These are phyloP conservation scores for Ennomos erosarius DNA, from an alignment of 2,888 invertebrate genomes.

Conservation along the genomic window DNA sequence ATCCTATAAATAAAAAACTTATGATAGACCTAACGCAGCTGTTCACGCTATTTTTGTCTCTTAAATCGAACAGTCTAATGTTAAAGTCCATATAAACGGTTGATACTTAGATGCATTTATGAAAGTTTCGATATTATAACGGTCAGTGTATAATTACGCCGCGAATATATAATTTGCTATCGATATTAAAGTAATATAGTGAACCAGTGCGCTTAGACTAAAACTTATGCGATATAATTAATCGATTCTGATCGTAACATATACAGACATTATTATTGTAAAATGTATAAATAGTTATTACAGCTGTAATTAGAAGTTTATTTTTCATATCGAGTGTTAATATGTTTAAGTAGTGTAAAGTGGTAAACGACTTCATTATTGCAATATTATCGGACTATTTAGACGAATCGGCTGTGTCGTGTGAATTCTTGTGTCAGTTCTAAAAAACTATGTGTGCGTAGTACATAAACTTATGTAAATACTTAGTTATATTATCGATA, in stretches of 20 bases:
- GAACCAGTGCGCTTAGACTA: conserved; percentile 79
- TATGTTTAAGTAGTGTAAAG: conserved; percentile 82
- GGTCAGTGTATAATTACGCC: conserved; percentile 48
- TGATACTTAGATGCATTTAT: conserved; percentile 71
- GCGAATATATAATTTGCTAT: conserved; percentile 63
- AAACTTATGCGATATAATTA: conserved; percentile 67
- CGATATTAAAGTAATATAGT: conserved; percentile 61
- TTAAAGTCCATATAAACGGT: conserved; percentile 69
- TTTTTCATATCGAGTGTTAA: conserved; percentile 85
- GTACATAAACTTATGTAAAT: conserved; percentile 74
- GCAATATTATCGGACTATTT: conserved; percentile 72
- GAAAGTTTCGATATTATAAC: conserved; percentile 62
- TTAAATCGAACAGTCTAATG: conserved; percentile 67
- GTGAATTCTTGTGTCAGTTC: conserved; percentile 75
- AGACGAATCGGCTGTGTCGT: conserved; percentile 85
- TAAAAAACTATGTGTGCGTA: conserved; percentile 62
- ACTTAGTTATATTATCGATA: conserved; percentile 36
- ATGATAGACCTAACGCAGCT: conserved; percentile 64
- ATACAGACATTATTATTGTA: conserved; percentile 69
- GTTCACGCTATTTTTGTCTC: conserved; percentile 75
- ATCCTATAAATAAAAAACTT: conserved; percentile 62
- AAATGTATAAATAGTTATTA: conserved; percentile 85
- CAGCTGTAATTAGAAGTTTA: conserved; percentile 85
- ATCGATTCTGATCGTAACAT: conserved; percentile 63
- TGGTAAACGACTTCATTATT: conserved; percentile 76